Percentiles rank a stretch among this genome's conserved stretches.
Evolutionary conservation across 2,797 vertebrate genomes (phyloP).

Genomic region (Limosa lapponica): DNA sequence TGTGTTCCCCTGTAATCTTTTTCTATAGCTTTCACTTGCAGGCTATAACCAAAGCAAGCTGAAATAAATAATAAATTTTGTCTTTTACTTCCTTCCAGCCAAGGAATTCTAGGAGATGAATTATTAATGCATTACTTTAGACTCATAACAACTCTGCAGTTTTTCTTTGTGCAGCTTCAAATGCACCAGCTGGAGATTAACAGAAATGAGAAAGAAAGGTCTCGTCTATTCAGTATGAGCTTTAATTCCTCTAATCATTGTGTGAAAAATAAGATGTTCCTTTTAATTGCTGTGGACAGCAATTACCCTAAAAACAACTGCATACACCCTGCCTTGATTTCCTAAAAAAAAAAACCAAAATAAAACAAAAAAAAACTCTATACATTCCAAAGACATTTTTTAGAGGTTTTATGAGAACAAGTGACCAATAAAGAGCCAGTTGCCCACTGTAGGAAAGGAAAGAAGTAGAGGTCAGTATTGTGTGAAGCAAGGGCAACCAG

Average conservation of each 20-base stretch:
- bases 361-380: background rate
- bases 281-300: background rate
- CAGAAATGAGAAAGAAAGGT: background rate
- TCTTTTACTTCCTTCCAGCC: background rate
- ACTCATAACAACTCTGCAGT: background rate
- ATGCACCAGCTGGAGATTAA: background rate
- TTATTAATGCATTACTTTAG: background rate
- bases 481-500: background rate
- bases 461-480: background rate
- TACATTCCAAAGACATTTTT: background rate
- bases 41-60: background rate
- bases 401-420: background rate
- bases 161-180: background rate
- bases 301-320: background rate
- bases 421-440: background rate
- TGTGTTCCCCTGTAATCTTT: background rate
- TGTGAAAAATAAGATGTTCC: background rate
- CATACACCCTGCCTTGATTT: background rate
- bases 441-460: background rate
- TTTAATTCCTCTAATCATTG: background rate
- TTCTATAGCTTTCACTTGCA: background rate
- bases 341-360: background rate
- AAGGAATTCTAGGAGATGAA: background rate
- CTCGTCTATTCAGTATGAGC: background rate
- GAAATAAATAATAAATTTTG: background rate